phyloP scores from a whole-genome alignment of 2,797 vertebrate species.

The Hemibagrus guttatus region DNA sequence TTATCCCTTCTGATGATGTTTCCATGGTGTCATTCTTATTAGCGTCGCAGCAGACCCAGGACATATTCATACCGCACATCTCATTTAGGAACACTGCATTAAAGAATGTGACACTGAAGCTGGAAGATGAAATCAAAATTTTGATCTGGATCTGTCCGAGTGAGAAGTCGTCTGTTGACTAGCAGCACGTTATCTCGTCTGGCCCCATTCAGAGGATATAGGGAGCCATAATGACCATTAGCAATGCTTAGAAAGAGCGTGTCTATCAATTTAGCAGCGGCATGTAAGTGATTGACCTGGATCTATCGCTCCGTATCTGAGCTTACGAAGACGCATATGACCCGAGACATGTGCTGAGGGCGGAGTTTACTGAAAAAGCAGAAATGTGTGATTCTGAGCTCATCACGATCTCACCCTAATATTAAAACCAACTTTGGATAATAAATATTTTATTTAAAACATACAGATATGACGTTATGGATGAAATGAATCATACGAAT shows the following conservation, averaged over 20 bases:
- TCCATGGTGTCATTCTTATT: conserved; percentile 23
- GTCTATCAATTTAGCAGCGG: conserved; percentile 4
- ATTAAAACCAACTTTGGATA: neutral
- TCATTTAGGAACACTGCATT: conserved; percentile 15
- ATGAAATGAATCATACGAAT: neutral
- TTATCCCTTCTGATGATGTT: conserved; percentile 19
- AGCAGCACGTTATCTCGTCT: conserved; percentile 8
- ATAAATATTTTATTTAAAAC: neutral
- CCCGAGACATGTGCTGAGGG: neutral
- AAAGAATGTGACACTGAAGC: neutral
- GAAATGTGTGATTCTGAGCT: neutral
- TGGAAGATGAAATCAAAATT: neutral
- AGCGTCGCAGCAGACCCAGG: neutral
- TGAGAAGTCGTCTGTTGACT: conserved; percentile 20
- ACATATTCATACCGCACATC: conserved; percentile 1
- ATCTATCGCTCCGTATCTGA: neutral
- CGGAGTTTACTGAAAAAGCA: neutral
- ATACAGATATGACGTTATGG: neutral
- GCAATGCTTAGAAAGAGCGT: conserved; percentile 32
- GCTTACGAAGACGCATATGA: neutral
- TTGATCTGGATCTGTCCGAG: conserved; percentile 5
- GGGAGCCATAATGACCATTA: conserved; percentile 47
- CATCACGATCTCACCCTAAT: neutral
- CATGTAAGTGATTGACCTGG: neutral
- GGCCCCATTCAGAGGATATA: conserved; percentile 38